A percentile compares a stretch with the other conserved stretches of the same genome.
Evolutionary conservation across 1,140 invertebrate genomes (phyloP).

Genomic region (Cylas formicarius): DNA sequence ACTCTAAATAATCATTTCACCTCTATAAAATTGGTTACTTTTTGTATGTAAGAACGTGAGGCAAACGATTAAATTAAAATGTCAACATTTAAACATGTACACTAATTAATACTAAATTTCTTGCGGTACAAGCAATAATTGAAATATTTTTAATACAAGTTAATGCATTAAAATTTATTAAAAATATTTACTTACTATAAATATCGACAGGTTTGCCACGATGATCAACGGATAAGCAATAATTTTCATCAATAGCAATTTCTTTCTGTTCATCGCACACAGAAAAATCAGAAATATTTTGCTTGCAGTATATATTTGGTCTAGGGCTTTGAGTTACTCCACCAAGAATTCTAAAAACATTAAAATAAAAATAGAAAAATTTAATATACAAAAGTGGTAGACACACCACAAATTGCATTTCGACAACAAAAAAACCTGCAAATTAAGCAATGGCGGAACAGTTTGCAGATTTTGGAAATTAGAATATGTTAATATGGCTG

Average conservation of each 20-base stretch:
- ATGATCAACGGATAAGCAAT: constrained; percentile 93
- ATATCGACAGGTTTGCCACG: constrained; percentile 87
- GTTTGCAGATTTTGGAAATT: too few species aligned
- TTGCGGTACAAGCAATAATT: too few species aligned
- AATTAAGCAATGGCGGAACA: too few species aligned
- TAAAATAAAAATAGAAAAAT: constrained; percentile 1
- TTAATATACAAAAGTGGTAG: background rate
- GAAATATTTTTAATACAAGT: too few species aligned
- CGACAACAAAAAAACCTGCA: background rate
- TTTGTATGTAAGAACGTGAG: too few species aligned
- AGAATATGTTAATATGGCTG: too few species aligned
- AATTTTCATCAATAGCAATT: constrained; percentile 87
- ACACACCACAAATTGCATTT: background rate
- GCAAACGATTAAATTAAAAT: too few species aligned
- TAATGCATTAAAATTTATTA: constrained; percentile 11
- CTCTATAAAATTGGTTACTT: too few species aligned
- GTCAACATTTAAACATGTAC: background rate
- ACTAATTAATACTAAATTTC: too few species aligned
- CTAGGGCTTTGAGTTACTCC: constrained; percentile 89
- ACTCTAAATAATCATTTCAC: too few species aligned
- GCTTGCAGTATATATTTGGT: constrained; percentile 86
- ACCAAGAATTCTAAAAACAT: constrained; percentile 65
- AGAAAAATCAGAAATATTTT: constrained; percentile 91
- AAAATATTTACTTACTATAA: constrained; percentile 58
- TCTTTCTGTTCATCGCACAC: constrained; percentile 93